Evolutionary conservation across 2,113 vertebrate genomes (phyloP), one percentile per base, ranked within the genome.

Genomic region (Euleptes europaea): DNA sequence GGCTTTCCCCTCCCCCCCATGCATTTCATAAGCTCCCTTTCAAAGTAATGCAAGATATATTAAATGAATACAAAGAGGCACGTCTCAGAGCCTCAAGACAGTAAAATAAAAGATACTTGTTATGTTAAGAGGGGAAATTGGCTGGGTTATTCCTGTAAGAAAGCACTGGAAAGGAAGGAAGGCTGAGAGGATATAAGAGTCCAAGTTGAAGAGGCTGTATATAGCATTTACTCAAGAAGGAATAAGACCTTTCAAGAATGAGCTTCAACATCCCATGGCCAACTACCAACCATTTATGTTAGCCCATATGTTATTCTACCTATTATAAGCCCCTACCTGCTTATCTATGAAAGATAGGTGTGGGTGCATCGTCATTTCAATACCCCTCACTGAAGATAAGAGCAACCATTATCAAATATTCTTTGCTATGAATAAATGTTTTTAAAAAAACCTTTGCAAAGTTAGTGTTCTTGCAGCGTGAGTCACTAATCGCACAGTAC

Each of bases 381-480:
- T 82, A 92, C 93, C 93, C 92, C 65, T 75, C 88, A 89, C 83
- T 93, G 95, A 97, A 97, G 96, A 96, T 96, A 96, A 97, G 97
- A 96, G 97, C 98, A 98, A 98, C 98, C 98, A 98, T 98, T 99
- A 99, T 97, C 97, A 93, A 95, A 92, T 94, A 92, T 97, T 96
- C 96, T 95, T 93, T 92, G 91, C 94, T 94, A 95, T 86, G 92
- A 86, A 94, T 86, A 92, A 94, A 92, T 65, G 4, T 65, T 77
- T 90, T 96, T 95, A 70, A 70, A 72, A 77, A 91, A 88, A 80
- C 91, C 89, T 88, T 91, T 91, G 91, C 0, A 83, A 28, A 72
- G 76, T 80, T 86, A 92, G 87, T 33, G 67, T 90, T 91, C 93
- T 91, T 88, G 93, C 91, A 84, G 63, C 66, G 86, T 80, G 89